Base-by-base conservation (phyloP, 1,140 invertebrate species). In the Drosophila busckii region DNA sequence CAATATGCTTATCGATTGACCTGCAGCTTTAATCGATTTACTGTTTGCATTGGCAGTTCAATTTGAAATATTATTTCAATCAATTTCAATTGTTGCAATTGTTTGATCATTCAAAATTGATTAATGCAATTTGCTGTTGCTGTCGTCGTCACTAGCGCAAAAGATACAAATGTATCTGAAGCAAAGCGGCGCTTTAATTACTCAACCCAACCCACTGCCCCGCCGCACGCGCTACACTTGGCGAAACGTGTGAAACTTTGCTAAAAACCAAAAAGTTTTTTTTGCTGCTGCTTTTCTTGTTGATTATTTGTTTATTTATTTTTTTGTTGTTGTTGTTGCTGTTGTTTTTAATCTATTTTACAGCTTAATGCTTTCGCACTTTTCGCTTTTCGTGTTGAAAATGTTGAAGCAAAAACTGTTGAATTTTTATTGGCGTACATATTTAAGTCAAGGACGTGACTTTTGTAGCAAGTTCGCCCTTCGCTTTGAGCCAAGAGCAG, bases 401-500 rank as follows among this genome's bases (percentile, higher is more conserved):
- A 71, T 58, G 26, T 65, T 70, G 40, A 17, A 28, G 4, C 37
- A 15, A 16, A 40, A 38, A n/a, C 23, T 42, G n/a, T 53, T 45
- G 31, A 28, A 38, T 29, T 59, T 52, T 48, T 53, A 26, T 70
- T 48, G 32, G 49, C 38, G 13, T 46, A 65, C 66, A 61, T 69
- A 75, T 75, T 75, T 60, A 45, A 75, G 70, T 76, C 70, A 75
- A 75, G 70, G 70, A 76, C 70, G 70, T 76, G 70, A 75, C 71
- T 75, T 75, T 75, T 56, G 70, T 76, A 53, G 70, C 65, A 75
- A 75, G 60, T 70, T 61, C 60, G 70, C 65, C 70, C 70, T 75
- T 76, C 59, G 65, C n/a, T n/a, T n/a, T n/a, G n/a, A n/a, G n/a
- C n/a, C n/a, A n/a, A n/a, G n/a, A n/a, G n/a, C n/a, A 12, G 9